A percentile compares a stretch with the other conserved stretches of the same genome.
phyloP scores from a whole-genome alignment of 2,113 vertebrate species.

The Pluvialis apricaria region DNA sequence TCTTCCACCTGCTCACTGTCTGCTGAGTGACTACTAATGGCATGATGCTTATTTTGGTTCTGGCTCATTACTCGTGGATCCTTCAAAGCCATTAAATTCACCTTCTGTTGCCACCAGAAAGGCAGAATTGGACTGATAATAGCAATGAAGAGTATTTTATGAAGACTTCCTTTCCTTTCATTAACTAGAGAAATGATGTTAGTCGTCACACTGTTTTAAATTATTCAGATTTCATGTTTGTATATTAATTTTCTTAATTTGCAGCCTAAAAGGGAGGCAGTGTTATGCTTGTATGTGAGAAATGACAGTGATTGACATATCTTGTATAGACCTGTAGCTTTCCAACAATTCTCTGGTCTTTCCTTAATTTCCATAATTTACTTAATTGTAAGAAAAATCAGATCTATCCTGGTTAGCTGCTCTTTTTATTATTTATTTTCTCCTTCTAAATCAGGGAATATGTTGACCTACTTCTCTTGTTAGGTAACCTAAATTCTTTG shows the following conservation, averaged over 20 bases:
- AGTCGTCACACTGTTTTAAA: not conserved
- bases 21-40: not conserved
- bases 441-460: not conserved
- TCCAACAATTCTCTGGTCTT: not conserved
- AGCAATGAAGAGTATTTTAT: not conserved
- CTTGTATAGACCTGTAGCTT: not conserved
- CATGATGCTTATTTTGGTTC: not conserved
- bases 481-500: not conserved
- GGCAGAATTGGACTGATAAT: not conserved
- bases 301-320: not conserved
- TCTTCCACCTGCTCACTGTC: not conserved
- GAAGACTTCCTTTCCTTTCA: not conserved
- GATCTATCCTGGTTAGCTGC: not conserved
- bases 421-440: not conserved
- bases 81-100: not conserved
- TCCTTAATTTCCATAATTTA: not conserved
- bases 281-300: not conserved
- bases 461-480: not conserved
- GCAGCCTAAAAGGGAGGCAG: not conserved
- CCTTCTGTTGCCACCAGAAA: not conserved
- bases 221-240: not conserved
- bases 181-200: not conserved
- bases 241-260: not conserved
- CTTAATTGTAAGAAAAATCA: not conserved
- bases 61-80: not conserved